These are phyloP conservation scores for Carcharodon carcharias DNA, from an alignment of 2,797 vertebrate species.

Conservation along the genomic window DNA sequence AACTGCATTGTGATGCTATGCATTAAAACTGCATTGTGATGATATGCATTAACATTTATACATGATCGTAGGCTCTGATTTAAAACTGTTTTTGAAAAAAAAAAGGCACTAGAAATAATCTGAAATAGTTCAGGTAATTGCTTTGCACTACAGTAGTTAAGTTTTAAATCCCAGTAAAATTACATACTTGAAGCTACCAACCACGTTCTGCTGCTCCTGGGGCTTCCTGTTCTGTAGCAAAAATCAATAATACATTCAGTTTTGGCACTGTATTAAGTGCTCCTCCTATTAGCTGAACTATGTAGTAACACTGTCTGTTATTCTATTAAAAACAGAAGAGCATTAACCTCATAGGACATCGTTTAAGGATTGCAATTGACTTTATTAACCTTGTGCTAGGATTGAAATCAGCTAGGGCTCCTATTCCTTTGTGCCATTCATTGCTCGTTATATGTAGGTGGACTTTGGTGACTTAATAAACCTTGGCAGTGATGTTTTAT, in stretches of 20 bases:
- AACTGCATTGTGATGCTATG: not conserved
- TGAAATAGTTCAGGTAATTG: not conserved
- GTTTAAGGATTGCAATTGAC: not conserved
- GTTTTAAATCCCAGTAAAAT: not conserved
- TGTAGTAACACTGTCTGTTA: not conserved
- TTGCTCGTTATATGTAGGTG: not conserved
- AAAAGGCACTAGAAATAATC: not conserved
- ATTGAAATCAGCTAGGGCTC: not conserved
- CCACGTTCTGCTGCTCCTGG: not conserved
- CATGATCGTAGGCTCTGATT: not conserved
- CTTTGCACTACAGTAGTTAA: not conserved
- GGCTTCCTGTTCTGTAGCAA: not conserved
- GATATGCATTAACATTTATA: not conserved
- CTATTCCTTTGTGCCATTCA: not conserved
- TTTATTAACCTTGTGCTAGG: not conserved
- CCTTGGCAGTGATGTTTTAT: not conserved
- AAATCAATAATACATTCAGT: slow-evolving; percentile 5
- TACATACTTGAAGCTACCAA: not conserved
- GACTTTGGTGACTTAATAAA: not conserved
- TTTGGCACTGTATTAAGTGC: not conserved
- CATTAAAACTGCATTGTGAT: not conserved
- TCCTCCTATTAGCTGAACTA: not conserved
- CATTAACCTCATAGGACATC: not conserved
- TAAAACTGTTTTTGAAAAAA: not conserved
- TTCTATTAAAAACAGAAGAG: not conserved